A percentile compares a stretch with the other conserved stretches of the same genome.
phyloP scores from a whole-genome alignment of 1,140 invertebrate species.

The Olivierus martensii region DNA sequence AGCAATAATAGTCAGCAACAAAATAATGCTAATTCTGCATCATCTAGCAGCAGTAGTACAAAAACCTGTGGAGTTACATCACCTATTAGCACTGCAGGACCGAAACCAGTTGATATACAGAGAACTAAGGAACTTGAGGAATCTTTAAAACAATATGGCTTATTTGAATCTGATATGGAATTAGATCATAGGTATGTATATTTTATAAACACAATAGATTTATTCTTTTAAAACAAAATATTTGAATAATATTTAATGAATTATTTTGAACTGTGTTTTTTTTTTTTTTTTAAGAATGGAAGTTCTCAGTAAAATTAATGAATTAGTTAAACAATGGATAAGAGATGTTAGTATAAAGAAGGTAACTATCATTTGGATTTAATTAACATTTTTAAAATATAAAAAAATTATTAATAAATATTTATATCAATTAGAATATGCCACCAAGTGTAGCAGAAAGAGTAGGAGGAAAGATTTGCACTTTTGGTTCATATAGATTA shows the following conservation, averaged over 20 bases:
- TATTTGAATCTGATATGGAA: conserved; percentile 83
- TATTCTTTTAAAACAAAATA: no score
- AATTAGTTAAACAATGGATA: conserved; percentile 84
- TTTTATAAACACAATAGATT: no score
- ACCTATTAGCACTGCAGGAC: conserved; percentile 74
- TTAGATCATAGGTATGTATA: conserved; percentile 67
- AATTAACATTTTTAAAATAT: no score
- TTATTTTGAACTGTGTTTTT: no score
- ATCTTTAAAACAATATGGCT: conserved; percentile 67
- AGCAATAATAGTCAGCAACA: no score
- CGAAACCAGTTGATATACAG: conserved; percentile 68
- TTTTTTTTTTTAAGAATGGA: conserved; percentile 38
- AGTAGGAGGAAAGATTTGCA: conserved; percentile 95
- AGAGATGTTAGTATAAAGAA: conserved; percentile 69
- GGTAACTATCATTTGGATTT: no score
- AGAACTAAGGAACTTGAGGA: conserved; percentile 70
- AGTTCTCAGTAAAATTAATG: conserved; percentile 61
- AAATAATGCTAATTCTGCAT: no score
- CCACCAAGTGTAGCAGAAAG: conserved; percentile 66
- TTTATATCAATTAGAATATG: conserved; percentile 45
- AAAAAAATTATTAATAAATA: no score
- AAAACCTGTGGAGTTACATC: conserved; percentile 63
- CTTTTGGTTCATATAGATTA: conserved; percentile 89
- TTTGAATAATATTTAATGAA: no score
- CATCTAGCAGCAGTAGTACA: no score